Percentiles rank a stretch among this genome's conserved stretches.
Conservation (phyloP, 2,113 vertebrate genomes). For the Gasterosteus aculeatus region DNA sequence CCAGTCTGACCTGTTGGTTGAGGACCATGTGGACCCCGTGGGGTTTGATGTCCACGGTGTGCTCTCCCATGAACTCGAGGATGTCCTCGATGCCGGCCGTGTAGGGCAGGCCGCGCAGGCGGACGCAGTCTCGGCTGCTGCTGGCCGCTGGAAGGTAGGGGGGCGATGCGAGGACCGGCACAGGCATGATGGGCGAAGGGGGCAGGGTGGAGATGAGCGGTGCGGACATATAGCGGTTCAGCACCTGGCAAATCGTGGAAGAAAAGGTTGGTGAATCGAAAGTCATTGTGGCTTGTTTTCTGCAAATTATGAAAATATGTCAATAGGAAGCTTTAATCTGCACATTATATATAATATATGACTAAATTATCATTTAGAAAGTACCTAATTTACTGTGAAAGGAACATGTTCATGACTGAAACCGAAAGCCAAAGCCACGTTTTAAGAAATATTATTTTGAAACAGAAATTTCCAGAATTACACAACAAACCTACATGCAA, state of each 20-base stretch:
- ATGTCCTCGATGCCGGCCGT: constrained; percentile 95
- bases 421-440: neutral
- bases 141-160: constrained; percentile 86
- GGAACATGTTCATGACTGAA: neutral
- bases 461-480: neutral
- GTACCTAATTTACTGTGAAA: neutral
- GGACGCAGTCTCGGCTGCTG: constrained; percentile 87
- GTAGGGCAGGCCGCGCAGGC: constrained; percentile 93
- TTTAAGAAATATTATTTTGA: constrained; percentile 1
- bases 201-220: constrained; percentile 92
- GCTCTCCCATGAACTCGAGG: constrained; percentile 93
- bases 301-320: neutral
- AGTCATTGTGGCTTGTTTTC: neutral
- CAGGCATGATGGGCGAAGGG: constrained; percentile 85
- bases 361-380: neutral
- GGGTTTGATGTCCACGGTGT: constrained; percentile 92
- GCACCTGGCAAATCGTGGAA: constrained; percentile 79
- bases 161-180: constrained; percentile 86
- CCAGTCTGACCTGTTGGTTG: constrained; percentile 90
- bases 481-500: neutral
- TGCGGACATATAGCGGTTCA: constrained; percentile 94
- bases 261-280: neutral
- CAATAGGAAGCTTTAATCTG: neutral
- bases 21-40: constrained; percentile 98
- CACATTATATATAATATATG: neutral